These are phyloP conservation scores for Eristalis intricaria DNA, from an alignment of 2,888 invertebrate species.

Conservation along the genomic window DNA sequence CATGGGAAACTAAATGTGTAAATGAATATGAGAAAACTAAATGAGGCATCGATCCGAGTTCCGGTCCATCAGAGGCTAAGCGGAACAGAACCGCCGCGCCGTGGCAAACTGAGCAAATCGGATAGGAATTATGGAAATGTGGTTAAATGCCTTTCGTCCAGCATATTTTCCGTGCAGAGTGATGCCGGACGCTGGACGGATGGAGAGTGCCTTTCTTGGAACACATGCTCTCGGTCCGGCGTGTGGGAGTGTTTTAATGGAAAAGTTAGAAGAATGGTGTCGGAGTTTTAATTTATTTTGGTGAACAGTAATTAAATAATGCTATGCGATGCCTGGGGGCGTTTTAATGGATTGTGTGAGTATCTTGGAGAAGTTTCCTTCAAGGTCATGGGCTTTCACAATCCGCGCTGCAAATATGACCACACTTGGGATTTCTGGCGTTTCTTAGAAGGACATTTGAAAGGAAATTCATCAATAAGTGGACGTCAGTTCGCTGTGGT, in stretches of 20 bases:
- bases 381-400: not conserved
- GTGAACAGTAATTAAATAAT: constrained; percentile 5
- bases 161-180: not conserved
- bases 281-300: constrained; percentile 25
- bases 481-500: too few relatives aligned
- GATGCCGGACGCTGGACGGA: constrained; percentile 2
- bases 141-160: constrained; percentile 39
- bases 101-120: constrained; percentile 28
- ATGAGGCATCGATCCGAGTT: constrained; percentile 44
- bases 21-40: constrained; percentile 57
- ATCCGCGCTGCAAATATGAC: not conserved
- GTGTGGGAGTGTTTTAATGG: constrained; percentile 7
- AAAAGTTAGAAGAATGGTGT: constrained; percentile 13
- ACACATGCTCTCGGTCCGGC: not conserved
- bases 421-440: too few relatives aligned
- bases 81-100: not conserved
- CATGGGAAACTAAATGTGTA: constrained; percentile 36
- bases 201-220: constrained; percentile 32
- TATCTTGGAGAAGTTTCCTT: not conserved
- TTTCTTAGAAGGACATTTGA: too few relatives aligned
- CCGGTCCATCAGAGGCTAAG: constrained; percentile 20
- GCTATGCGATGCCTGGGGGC: not conserved
- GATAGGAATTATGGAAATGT: constrained; percentile 63
- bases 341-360: not conserved
- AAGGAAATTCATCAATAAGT: too few relatives aligned